Conservation (phyloP, 30 jellyfish, hydroid and myxozoan genomes). For the Clytia hemisphaerica region DNA sequence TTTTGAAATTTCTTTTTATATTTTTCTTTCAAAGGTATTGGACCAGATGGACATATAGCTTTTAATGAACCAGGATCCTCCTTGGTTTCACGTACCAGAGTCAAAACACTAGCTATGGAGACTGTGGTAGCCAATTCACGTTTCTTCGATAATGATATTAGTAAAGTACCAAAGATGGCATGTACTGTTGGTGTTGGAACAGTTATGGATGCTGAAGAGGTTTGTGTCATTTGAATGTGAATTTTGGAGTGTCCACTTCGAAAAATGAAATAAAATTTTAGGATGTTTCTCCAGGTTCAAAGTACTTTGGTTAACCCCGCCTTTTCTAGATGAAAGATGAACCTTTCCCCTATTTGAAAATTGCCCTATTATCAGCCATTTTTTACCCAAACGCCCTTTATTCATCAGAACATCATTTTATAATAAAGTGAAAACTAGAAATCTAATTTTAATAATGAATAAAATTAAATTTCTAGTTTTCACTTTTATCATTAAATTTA, state of each 20-base stretch:
- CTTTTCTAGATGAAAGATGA: neutral
- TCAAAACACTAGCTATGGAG: constrained; percentile 89
- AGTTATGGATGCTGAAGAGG: constrained; percentile 95
- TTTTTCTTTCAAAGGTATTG: constrained; percentile 68
- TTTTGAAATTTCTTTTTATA: neutral
- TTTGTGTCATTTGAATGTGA: neutral
- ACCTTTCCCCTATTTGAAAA: neutral
- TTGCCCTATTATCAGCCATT: too few relatives aligned
- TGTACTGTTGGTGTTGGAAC: constrained; percentile 96
- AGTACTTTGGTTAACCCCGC: neutral
- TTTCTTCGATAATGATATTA: constrained; percentile 73
- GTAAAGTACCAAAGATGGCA: constrained; percentile 80
- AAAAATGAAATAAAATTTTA: too few relatives aligned
- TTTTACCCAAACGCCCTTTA: too few relatives aligned
- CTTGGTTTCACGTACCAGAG: constrained; percentile 82
- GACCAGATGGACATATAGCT: constrained; percentile 98
- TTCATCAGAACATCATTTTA: too few relatives aligned
- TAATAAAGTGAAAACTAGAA: too few relatives aligned
- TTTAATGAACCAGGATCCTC: constrained; percentile 97
- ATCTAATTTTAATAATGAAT: too few relatives aligned
- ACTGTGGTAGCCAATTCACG: constrained; percentile 94
- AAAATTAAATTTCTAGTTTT: too few relatives aligned
- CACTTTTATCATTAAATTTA: too few relatives aligned
- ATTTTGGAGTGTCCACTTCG: neutral
- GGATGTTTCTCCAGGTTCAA: neutral